Conservation (phyloP, 2,797 vertebrate species). For the Triplophysa yarkandensis region DNA sequence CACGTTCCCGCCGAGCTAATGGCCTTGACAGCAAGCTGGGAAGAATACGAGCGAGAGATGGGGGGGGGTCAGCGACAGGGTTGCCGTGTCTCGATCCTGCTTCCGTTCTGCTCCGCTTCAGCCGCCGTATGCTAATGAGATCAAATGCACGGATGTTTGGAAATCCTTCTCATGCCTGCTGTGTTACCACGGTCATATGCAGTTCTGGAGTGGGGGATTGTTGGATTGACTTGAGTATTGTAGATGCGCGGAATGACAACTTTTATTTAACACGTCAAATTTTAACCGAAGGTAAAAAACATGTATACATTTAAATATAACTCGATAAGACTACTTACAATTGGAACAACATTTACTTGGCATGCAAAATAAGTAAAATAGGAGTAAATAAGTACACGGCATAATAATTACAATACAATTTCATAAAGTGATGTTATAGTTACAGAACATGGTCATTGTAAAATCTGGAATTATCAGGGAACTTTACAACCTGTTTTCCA, state of each 20-base stretch:
- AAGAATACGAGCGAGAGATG: slow-evolving; percentile 55
- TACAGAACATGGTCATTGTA: too few relatives aligned
- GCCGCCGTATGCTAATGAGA: slow-evolving; percentile 75
- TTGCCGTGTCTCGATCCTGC: slow-evolving; percentile 57
- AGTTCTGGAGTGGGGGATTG: neutral
- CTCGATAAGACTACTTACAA: too few relatives aligned
- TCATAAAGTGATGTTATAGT: too few relatives aligned
- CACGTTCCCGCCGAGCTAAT: slow-evolving; percentile 87
- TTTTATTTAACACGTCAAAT: neutral
- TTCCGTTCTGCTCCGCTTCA: slow-evolving; percentile 63
- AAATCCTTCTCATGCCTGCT: neutral
- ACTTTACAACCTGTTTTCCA: too few relatives aligned
- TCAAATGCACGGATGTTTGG: slow-evolving; percentile 48
- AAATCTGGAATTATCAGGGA: too few relatives aligned
- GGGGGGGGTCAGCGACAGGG: slow-evolving; percentile 73
- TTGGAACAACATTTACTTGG: too few relatives aligned
- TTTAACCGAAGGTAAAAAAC: neutral
- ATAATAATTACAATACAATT: too few relatives aligned
- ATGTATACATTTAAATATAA: too few relatives aligned
- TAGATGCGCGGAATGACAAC: neutral
- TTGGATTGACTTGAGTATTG: neutral
- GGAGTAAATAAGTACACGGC: too few relatives aligned
- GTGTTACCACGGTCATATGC: neutral
- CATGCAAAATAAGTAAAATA: neutral
- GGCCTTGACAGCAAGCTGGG: slow-evolving; percentile 87